These are phyloP conservation scores for Bombus affinis DNA, from an alignment of 1,140 invertebrate species.

Conservation along the genomic window DNA sequence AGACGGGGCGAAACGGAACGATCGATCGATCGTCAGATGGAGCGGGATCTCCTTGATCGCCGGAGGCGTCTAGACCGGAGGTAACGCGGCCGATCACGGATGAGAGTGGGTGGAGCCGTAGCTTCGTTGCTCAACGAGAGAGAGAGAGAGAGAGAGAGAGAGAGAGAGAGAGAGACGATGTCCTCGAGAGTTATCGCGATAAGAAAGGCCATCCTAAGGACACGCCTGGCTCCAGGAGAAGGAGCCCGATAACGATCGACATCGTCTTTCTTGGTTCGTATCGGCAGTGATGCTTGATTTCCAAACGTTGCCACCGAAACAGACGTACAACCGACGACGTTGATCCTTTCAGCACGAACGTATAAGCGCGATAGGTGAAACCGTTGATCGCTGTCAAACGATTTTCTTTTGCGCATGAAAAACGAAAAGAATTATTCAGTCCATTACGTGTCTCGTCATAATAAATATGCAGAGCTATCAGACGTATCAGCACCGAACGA, in stretches of 20 bases:
- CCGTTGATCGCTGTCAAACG: no score
- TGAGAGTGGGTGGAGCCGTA: conserved; percentile 70
- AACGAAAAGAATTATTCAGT: no score
- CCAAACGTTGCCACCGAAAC: conserved; percentile 56
- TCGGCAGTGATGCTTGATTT: conserved; percentile 53
- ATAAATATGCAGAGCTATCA: no score
- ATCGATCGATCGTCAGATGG: conserved; percentile 47
- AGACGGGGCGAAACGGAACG: conserved; percentile 21
- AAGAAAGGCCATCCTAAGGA: conserved; percentile 81
- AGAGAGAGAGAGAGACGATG: conserved; percentile 55
- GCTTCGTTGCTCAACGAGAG: conserved; percentile 64
- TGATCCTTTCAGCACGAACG: no score
- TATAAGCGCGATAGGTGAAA: no score
- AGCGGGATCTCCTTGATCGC: conserved; percentile 64
- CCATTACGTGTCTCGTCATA: no score
- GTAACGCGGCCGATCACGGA: conserved; percentile 59
- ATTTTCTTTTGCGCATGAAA: no score
- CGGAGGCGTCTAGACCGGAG: conserved; percentile 66
- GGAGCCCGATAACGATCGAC: conserved; percentile 61
- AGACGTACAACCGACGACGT: not conserved
- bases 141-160: conserved; percentile 6
- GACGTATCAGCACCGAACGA: no score
- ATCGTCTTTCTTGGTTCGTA: conserved; percentile 40
- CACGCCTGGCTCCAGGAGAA: conserved; percentile 69
- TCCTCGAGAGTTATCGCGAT: conserved; percentile 75